Evolutionary conservation across 2,888 invertebrate genomes (phyloP).

Genomic region (Eugnorisma glareosa): DNA sequence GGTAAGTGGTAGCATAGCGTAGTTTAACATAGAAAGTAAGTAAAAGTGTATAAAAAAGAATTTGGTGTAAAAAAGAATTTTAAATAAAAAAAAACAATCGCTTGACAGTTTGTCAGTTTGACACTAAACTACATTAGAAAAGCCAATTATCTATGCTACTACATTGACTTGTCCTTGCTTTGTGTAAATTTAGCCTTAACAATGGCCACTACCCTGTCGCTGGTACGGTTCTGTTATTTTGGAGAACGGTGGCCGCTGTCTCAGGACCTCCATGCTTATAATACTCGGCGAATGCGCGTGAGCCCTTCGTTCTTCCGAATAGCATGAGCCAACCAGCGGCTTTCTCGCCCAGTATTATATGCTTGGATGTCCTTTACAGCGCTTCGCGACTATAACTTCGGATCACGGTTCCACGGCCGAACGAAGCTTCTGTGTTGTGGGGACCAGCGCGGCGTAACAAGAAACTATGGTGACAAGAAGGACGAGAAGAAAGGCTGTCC

Average conservation of each 20-base stretch:
- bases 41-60: background rate
- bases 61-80: too few relatives aligned
- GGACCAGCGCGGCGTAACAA: slow-evolving; percentile 71
- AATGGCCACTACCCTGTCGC: slow-evolving; percentile 64
- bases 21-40: background rate
- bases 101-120: slow-evolving; percentile 31
- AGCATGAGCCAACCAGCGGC: slow-evolving; percentile 79
- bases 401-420: slow-evolving; percentile 61
- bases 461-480: slow-evolving; percentile 75
- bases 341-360: slow-evolving; percentile 83
- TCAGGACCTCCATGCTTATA: slow-evolving; percentile 82
- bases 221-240: slow-evolving; percentile 83
- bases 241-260: slow-evolving; percentile 85
- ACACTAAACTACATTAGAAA: too few relatives aligned
- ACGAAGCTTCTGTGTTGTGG: slow-evolving; percentile 74
- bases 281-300: slow-evolving; percentile 82
- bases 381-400: slow-evolving; percentile 64
- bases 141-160: too few relatives aligned
- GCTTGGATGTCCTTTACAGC: slow-evolving; percentile 86
- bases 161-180: background rate
- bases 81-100: slow-evolving; percentile 31
- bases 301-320: slow-evolving; percentile 83
- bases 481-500: slow-evolving; percentile 60
- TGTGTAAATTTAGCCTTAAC: slow-evolving; percentile 14
- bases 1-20: slow-evolving; percentile 55